Evolutionary conservation across 2,797 vertebrate genomes (phyloP), one percentile per base, ranked within the genome.

Genomic region (Phataginus tetradactyla): DNA sequence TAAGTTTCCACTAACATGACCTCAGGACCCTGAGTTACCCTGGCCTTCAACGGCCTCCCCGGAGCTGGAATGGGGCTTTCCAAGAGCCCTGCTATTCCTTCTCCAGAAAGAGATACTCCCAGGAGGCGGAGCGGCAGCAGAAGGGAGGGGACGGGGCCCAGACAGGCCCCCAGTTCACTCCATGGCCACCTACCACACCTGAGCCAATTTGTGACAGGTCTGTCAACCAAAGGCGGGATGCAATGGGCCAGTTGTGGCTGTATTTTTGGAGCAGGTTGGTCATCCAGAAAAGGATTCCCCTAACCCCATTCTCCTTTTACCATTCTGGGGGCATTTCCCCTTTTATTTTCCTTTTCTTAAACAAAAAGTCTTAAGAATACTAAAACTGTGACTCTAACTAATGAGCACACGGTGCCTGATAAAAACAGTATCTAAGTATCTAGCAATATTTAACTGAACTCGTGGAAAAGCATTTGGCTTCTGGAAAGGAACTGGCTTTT

Each of bases 1-100:
- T 55, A 83, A 90, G 79, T 89, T 90, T 84, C 93, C 69, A 66
- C 57, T 61, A 75, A 92, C 68, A 90, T 14, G 55, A 83, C 94
- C 89, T 94, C 37, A 95, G 94, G 92, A 96, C 59, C 74, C 87
- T 53, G 95, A 86, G 90, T 95, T 92, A 95, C 95, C 34, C 85
- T 78, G 92, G 90, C 91, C 90, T 94, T 4, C 17, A 77, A 95
- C 23, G n/a, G 92, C 81, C 72, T 96, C 74, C 68, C 13, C 29
- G 55, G 51, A 90, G 27, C 87, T 95, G 32, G 53, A 29, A 32
- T 17, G 53, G 91, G 89, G 86, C 66, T 97, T 92, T 94, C 75
- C 95, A 87, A 53, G 53, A 86, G 87, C 75, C 71, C 68, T 51
- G 55, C 34, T 79, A 34, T 45, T 87, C 75, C 80, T 63, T 90